phyloP scores from a whole-genome alignment of 2,113 vertebrate species.

The Cyrtonyx montezumae region DNA sequence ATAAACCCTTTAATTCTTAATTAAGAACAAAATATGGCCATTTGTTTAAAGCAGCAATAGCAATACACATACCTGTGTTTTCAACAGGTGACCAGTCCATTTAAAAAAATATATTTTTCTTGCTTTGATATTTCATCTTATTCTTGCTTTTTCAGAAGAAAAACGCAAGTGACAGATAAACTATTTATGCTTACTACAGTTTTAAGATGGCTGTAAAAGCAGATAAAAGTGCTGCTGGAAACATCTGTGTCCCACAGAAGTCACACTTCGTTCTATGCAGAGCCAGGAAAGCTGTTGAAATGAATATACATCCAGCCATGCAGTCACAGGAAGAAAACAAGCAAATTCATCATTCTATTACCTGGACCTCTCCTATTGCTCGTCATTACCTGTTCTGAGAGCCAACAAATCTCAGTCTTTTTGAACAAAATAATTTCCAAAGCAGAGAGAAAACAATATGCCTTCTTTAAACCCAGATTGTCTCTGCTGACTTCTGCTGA shows the following conservation, averaged over 20 bases:
- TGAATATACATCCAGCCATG: background rate
- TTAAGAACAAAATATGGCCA: constrained; percentile 10
- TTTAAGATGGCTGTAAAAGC: background rate
- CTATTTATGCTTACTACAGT: background rate
- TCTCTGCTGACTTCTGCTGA: background rate
- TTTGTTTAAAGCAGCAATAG: background rate
- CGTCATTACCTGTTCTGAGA: background rate
- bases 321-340: background rate
- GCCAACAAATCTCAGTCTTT: background rate
- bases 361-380: background rate
- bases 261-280: background rate
- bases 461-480: background rate
- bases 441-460: background rate
- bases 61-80: background rate
- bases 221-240: background rate
- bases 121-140: background rate
- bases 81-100: accelerated
- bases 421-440: background rate
- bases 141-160: background rate
- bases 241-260: background rate
- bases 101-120: background rate
- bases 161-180: background rate
- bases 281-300: background rate
- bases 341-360: background rate
- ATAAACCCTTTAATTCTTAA: constrained; percentile 22